Conservation (phyloP, 1,140 invertebrate species). For the Neelides sp. region DNA sequence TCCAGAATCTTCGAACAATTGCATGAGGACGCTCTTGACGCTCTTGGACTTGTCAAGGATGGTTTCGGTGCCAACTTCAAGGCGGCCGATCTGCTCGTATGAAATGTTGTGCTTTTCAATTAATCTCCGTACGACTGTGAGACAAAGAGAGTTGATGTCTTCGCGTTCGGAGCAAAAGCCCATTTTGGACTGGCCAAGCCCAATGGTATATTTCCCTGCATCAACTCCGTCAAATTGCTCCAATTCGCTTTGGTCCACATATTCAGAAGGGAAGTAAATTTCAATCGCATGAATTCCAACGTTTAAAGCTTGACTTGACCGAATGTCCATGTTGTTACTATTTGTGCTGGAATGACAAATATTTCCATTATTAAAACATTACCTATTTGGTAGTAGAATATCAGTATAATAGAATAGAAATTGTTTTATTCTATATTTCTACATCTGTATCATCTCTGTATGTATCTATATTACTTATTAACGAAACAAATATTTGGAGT, state of each 20-base stretch:
- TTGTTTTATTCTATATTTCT: too few relatives aligned
- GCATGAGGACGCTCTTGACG: conserved; percentile 93
- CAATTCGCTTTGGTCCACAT: conserved; percentile 82
- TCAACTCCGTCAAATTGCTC: conserved; percentile 77
- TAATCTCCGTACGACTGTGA: conserved; percentile 78
- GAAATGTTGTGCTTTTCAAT: conserved; percentile 60
- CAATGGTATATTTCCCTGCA: conserved; percentile 88
- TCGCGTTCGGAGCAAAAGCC: conserved; percentile 92
- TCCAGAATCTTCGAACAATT: conserved; percentile 70
- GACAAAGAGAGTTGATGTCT: conserved; percentile 88
- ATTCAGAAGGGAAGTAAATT: conserved; percentile 81
- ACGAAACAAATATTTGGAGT: too few relatives aligned
- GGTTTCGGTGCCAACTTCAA: conserved; percentile 97
- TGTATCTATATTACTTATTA: too few relatives aligned
- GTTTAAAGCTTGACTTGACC: too few relatives aligned
- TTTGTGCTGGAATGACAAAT: too few relatives aligned
- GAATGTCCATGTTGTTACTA: too few relatives aligned
- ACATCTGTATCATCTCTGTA: too few relatives aligned
- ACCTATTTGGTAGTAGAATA: too few relatives aligned
- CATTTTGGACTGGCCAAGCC: conserved; percentile 89
- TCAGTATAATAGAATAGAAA: too few relatives aligned
- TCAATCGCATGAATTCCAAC: conserved; percentile 91
- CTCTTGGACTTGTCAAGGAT: conserved; percentile 97
- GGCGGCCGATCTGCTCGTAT: conserved; percentile 65
- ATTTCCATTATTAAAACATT: too few relatives aligned